phyloP scores from a whole-genome alignment of 1,140 invertebrate species.

The Drosophila ercepeae region DNA sequence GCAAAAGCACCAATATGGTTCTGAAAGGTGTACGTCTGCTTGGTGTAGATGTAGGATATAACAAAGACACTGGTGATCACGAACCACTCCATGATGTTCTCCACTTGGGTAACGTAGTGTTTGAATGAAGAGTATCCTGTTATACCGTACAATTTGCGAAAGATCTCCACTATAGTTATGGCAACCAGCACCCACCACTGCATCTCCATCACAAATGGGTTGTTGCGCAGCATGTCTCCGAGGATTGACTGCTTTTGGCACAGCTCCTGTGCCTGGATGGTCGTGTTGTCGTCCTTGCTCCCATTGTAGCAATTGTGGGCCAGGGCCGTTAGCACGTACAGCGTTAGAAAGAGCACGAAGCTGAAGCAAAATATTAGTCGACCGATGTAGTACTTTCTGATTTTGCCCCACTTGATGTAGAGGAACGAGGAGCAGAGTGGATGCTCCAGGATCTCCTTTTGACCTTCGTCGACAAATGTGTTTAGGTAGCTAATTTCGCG shows the following conservation, averaged over 20 bases:
- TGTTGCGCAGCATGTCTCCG: conserved; percentile 88
- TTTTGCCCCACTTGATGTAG: conserved; percentile 94
- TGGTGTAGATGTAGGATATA: conserved; percentile 91
- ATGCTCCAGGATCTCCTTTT: conserved; percentile 92
- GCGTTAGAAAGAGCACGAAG: conserved; percentile 90
- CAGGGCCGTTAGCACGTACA: conserved; percentile 90
- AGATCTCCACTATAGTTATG: conserved; percentile 90
- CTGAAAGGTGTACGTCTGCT: conserved; percentile 91
- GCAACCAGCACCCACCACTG: conserved; percentile 91
- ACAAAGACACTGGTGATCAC: conserved; percentile 92
- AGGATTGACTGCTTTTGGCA: conserved; percentile 90
- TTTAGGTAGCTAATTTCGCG: conserved; percentile 92
- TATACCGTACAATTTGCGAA: conserved; percentile 90
- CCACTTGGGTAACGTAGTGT: conserved; percentile 91
- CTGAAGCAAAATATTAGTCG: conserved; percentile 91
- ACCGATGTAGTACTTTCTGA: conserved; percentile 93
- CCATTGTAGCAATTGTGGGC: conserved; percentile 92
- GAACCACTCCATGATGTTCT: conserved; percentile 94
- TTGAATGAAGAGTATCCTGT: conserved; percentile 90
- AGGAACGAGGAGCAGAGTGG: conserved; percentile 93
- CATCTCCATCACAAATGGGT: conserved; percentile 90
- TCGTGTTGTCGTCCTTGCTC: conserved; percentile 88
- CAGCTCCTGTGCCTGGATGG: conserved; percentile 88
- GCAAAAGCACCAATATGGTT: conserved; percentile 90
- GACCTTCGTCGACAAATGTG: conserved; percentile 92